Percentiles rank a stretch among this genome's conserved stretches.
Conservation (phyloP, 2,797 vertebrate species). For the Tolypeutes matacus region DNA sequence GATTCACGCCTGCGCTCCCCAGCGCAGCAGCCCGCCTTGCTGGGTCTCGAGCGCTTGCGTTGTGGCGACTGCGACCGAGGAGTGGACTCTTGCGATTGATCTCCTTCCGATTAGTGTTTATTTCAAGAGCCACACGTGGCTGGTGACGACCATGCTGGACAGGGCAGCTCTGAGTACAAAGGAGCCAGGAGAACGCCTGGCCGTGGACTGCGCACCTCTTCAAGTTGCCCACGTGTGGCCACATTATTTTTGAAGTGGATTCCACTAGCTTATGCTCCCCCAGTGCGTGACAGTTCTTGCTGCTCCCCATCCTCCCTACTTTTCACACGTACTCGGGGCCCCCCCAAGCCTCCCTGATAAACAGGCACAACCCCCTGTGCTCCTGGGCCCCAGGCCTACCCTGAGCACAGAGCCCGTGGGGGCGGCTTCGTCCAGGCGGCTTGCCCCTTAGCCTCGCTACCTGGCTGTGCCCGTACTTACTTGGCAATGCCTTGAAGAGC, state of each 20-base stretch:
- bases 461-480: not conserved
- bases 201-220: too few relatives aligned
- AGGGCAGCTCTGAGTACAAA: accelerated
- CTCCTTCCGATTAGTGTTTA: accelerated
- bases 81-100: not conserved
- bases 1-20: accelerated
- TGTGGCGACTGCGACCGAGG: accelerated
- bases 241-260: not conserved
- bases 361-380: not conserved
- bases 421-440: not conserved
- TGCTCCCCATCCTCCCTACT: accelerated
- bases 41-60: not conserved
- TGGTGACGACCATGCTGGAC: too few relatives aligned
- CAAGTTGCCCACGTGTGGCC: not conserved
- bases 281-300: accelerated
- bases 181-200: not conserved
- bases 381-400: not conserved
- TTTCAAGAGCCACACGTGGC: not conserved
- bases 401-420: not conserved
- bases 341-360: too few relatives aligned
- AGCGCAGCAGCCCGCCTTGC: accelerated
- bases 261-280: not conserved
- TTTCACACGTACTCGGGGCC: not conserved
- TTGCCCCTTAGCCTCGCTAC: not conserved
- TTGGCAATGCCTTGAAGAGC: accelerated